These are phyloP conservation scores for Tiaroga cobitis DNA, from an alignment of 2,797 vertebrate species.

Conservation along the genomic window DNA sequence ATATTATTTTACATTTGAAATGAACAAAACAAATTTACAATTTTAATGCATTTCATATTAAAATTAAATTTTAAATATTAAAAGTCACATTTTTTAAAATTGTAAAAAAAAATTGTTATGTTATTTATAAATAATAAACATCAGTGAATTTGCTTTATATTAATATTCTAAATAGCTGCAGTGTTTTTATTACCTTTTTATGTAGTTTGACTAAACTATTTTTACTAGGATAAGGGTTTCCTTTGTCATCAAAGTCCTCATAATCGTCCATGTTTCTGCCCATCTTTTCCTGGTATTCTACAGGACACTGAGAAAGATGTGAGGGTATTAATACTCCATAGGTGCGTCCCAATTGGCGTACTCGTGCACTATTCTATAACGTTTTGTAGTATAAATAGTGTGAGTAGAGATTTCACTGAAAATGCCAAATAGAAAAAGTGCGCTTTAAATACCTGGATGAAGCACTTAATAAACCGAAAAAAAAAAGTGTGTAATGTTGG, in stretches of 20 bases:
- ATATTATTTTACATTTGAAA: neutral
- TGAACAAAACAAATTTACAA: too few relatives aligned
- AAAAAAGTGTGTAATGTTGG: too few relatives aligned
- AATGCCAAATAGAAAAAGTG: too few relatives aligned
- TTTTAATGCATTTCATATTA: too few relatives aligned
- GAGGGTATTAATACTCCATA: neutral
- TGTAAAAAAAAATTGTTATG: neutral
- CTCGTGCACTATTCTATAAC: too few relatives aligned
- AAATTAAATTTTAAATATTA: neutral
- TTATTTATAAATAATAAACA: neutral
- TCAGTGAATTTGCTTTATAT: neutral
- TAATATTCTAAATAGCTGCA: neutral
- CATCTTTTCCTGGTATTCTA: slow-evolving; percentile 89
- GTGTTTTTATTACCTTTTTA: slow-evolving; percentile 80
- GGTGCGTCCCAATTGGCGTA: too few relatives aligned
- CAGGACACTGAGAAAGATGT: slow-evolving; percentile 80
- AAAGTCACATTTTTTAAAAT: too few relatives aligned
- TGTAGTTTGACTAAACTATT: slow-evolving; percentile 87
- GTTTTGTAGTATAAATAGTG: too few relatives aligned
- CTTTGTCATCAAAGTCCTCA: slow-evolving; percentile 83
- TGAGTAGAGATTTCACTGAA: too few relatives aligned
- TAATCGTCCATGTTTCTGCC: slow-evolving; percentile 85
- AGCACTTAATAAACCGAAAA: too few relatives aligned
- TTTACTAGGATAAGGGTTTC: slow-evolving; percentile 81
- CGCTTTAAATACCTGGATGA: too few relatives aligned